Evolutionary conservation across 2,113 vertebrate genomes (phyloP).

Genomic region (Brachyhypopomus occidentalis): DNA sequence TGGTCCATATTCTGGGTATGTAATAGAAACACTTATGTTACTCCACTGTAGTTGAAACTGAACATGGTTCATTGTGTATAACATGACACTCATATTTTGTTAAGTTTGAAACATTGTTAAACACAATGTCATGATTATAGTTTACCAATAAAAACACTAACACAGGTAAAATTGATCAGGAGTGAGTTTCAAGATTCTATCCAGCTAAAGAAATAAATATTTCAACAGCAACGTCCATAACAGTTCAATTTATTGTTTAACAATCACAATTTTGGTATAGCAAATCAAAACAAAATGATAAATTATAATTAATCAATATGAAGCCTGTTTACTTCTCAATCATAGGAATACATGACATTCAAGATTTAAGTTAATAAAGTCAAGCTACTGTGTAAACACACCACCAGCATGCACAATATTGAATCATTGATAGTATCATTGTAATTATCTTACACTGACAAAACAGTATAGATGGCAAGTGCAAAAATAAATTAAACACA

Average conservation of each 20-base stretch:
- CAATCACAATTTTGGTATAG: constrained; percentile 96
- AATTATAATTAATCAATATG: constrained; percentile 84
- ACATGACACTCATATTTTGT: constrained; percentile 89
- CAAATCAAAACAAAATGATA: constrained; percentile 86
- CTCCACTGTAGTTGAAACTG: constrained; percentile 89
- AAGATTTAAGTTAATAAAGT: constrained; percentile 99
- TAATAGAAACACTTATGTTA: constrained; percentile 77
- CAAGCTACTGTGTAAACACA: constrained; percentile 99
- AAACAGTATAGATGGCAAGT: constrained; percentile 99
- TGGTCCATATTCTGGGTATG: constrained; percentile 94
- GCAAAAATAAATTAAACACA: constrained; percentile 89
- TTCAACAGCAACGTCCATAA: constrained; percentile 97
- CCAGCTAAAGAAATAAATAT: constrained; percentile 88
- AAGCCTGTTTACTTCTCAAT: constrained; percentile 88
- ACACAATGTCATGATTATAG: constrained; percentile 89
- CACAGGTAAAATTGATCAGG: constrained; percentile 91
- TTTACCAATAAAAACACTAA: constrained; percentile 94
- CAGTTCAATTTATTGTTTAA: constrained; percentile 89
- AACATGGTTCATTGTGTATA: constrained; percentile 88
- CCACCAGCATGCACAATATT: constrained; percentile 99
- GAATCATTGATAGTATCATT: constrained; percentile 93
- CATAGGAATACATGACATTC: constrained; percentile 99
- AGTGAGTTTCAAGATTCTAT: constrained; percentile 79
- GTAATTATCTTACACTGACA: constrained; percentile 95
- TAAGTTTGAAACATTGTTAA: constrained; percentile 78